These are phyloP conservation scores for Bombyx huttoni DNA, from an alignment of 2,888 invertebrate genomes.

Conservation along the genomic window DNA sequence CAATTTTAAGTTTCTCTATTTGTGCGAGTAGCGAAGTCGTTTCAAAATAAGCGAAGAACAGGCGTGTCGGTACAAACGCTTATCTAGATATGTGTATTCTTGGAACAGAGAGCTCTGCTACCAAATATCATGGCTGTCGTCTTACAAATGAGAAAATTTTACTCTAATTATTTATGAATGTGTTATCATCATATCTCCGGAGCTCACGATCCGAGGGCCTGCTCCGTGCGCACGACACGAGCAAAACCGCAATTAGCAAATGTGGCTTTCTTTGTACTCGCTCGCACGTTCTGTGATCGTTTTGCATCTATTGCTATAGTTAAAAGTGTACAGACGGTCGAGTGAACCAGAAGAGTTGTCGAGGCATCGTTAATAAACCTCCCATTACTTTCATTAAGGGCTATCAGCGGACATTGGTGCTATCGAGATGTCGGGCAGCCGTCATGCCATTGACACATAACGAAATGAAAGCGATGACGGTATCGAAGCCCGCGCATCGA, in stretches of 20 bases:
- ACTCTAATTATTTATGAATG: slow-evolving; percentile 74
- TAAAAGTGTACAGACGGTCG: slow-evolving; percentile 26
- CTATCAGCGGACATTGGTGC: slow-evolving; percentile 63
- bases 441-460: slow-evolving; percentile 65
- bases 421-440: slow-evolving; percentile 61
- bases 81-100: slow-evolving; percentile 63
- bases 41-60: slow-evolving; percentile 48
- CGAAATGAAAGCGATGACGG: slow-evolving; percentile 67
- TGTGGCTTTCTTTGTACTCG: slow-evolving; percentile 71
- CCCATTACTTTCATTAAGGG: slow-evolving; percentile 70
- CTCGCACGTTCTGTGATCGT: slow-evolving; percentile 59
- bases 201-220: slow-evolving; percentile 68
- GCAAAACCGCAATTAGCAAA: slow-evolving; percentile 72
- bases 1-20: slow-evolving; percentile 2
- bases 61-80: slow-evolving; percentile 54
- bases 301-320: slow-evolving; percentile 54
- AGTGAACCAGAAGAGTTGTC: slow-evolving; percentile 41
- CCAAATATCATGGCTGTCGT: slow-evolving; percentile 72
- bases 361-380: slow-evolving; percentile 64
- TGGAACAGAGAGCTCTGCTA: slow-evolving; percentile 59
- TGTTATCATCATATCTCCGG: slow-evolving; percentile 70
- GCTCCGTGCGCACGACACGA: slow-evolving; percentile 69
- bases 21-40: slow-evolving; percentile 14
- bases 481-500: slow-evolving; percentile 60
- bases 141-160: slow-evolving; percentile 73